These are phyloP conservation scores for Choristoneura rosaceana DNA, from an alignment of 2,888 invertebrate genomes.

Conservation along the genomic window DNA sequence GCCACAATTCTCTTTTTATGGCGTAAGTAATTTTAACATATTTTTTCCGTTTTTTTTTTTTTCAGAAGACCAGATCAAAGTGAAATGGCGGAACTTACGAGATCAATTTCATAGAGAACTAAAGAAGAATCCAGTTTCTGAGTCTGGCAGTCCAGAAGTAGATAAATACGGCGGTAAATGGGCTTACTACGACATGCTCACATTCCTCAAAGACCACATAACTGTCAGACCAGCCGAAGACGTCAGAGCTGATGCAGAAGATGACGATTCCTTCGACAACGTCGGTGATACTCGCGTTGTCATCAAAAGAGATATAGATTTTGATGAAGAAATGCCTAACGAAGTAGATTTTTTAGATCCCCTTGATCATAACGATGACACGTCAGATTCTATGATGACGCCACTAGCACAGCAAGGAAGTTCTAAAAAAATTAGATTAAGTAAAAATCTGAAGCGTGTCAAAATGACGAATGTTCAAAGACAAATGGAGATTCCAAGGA, in stretches of 20 bases:
- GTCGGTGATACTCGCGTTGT: slow-evolving; percentile 6
- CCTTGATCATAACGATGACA: slow-evolving; percentile 15
- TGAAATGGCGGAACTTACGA: slow-evolving; percentile 35
- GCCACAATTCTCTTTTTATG: too few relatives aligned
- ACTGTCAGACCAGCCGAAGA: slow-evolving; percentile 15
- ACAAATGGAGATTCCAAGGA: slow-evolving; percentile 8
- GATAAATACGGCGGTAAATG: slow-evolving; percentile 34
- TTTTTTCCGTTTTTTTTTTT: neutral
- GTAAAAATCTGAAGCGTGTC: neutral
- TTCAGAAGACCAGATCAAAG: slow-evolving; percentile 38
- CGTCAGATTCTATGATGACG: slow-evolving; percentile 27
- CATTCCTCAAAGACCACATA: slow-evolving; percentile 32
- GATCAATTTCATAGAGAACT: slow-evolving; percentile 36
- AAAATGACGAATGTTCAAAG: slow-evolving; percentile 4
- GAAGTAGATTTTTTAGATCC: slow-evolving; percentile 29
- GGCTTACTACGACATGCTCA: slow-evolving; percentile 28
- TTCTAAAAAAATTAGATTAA: neutral
- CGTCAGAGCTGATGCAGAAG: slow-evolving; percentile 5
- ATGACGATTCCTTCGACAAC: neutral
- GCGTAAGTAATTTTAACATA: neutral
- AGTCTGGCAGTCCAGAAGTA: slow-evolving; percentile 14
- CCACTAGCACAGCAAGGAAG: neutral
- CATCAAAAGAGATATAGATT: slow-evolving; percentile 30
- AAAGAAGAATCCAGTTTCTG: slow-evolving; percentile 26
- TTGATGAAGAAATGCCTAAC: slow-evolving; percentile 23